These are phyloP conservation scores for Petrocephalus sullivani DNA, from an alignment of 2,797 vertebrate genomes.

Conservation along the genomic window DNA sequence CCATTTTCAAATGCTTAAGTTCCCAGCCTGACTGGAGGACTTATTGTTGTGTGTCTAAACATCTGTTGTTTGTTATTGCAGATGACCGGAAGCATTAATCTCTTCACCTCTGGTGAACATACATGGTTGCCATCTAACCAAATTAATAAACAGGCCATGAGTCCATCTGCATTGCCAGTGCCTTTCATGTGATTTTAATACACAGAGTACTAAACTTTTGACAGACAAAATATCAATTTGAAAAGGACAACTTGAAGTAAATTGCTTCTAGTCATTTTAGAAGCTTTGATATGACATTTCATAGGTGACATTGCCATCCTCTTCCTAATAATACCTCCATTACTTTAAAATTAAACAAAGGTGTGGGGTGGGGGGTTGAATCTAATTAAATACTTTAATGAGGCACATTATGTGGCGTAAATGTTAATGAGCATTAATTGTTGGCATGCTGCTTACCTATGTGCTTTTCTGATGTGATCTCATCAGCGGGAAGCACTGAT, in stretches of 20 bases:
- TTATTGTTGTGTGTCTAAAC: not conserved
- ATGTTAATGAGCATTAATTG: constrained; percentile 28
- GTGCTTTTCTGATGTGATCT: not conserved
- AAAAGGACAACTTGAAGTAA: constrained; percentile 24
- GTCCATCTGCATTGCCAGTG: not conserved
- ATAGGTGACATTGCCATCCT: constrained; percentile 23
- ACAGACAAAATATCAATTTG: constrained; percentile 9
- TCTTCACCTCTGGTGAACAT: not conserved
- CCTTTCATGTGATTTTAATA: constrained; percentile 20
- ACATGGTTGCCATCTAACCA: constrained; percentile 7
- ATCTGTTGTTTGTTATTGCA: constrained; percentile 15
- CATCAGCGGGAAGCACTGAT: not conserved
- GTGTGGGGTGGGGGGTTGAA: not conserved
- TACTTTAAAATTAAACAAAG: constrained; percentile 21
- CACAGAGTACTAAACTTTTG: not conserved
- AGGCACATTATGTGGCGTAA: constrained; percentile 26
- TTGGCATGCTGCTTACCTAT: not conserved
- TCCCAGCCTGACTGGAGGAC: not conserved
- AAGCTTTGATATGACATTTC: constrained; percentile 35
- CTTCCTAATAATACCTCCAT: constrained; percentile 12
- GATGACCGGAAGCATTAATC: not conserved
- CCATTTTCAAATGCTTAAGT: not conserved
- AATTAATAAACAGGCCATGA: not conserved
- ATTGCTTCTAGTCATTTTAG: constrained; percentile 28
- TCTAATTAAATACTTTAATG: constrained; percentile 27